These are phyloP conservation scores for Lepidocyrtoides sp. DNA, from an alignment of 2,888 invertebrate species.

Conservation along the genomic window DNA sequence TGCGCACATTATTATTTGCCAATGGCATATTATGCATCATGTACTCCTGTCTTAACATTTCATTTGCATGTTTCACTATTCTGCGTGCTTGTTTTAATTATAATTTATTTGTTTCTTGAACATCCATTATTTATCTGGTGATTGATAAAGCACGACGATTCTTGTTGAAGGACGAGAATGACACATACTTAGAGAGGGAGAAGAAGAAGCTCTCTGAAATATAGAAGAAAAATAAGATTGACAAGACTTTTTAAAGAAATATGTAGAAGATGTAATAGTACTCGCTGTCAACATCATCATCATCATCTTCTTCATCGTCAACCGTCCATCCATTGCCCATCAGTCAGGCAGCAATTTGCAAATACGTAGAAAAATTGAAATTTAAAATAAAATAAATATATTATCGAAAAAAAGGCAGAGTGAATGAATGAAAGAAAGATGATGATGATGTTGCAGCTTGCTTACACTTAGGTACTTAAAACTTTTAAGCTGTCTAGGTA, in stretches of 20 bases:
- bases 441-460: no score
- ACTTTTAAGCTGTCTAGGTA: no score
- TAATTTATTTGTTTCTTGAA: neutral
- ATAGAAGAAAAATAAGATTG: neutral
- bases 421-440: no score
- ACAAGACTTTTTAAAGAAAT: neutral
- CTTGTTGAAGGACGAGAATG: constrained; percentile 17
- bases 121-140: neutral
- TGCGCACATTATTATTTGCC: neutral
- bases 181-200: no score
- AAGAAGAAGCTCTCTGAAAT: neutral
- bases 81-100: neutral
- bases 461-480: no score
- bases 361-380: no score
- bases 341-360: no score
- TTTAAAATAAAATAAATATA: no score
- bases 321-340: no score
- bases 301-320: no score
- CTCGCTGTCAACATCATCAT: neutral
- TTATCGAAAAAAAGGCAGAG: no score
- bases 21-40: neutral
- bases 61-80: neutral
- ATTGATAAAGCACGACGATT: neutral
- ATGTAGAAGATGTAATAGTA: neutral
- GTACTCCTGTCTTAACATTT: neutral